Conservation (phyloP, 2,797 vertebrate genomes). For the Epinephelus awoara region DNA sequence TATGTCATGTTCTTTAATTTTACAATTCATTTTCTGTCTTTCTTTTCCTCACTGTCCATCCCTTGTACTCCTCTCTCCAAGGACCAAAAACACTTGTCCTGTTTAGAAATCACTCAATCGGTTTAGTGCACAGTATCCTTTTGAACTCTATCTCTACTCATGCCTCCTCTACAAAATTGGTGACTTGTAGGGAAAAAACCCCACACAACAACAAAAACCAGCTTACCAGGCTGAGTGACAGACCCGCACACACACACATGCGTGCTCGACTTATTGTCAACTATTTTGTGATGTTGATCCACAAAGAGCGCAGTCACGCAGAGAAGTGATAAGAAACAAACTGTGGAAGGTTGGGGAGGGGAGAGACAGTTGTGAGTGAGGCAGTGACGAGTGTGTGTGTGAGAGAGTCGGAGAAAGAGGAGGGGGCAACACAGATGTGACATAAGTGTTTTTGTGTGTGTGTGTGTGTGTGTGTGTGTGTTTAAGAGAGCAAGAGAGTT, state of each 20-base stretch:
- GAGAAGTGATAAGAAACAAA: conserved; percentile 43
- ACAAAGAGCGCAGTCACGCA: conserved; percentile 34
- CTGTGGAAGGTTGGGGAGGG: conserved; percentile 23
- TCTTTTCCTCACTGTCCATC: conserved; percentile 7
- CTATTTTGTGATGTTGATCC: conserved; percentile 34
- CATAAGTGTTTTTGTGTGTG: conserved; percentile 12
- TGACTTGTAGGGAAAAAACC: neutral
- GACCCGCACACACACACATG: neutral
- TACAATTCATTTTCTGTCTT: conserved; percentile 1
- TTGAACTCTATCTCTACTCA: conserved; percentile 30
- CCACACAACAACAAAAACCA: neutral
- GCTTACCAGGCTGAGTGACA: conserved; percentile 1
- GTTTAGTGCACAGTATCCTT: conserved; percentile 38
- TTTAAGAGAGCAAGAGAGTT: conserved; percentile 46
- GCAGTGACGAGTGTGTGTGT: neutral
- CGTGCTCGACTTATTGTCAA: conserved; percentile 4
- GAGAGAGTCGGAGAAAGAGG: neutral
- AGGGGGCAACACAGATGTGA: conserved; percentile 9
- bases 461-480: conserved; percentile 34
- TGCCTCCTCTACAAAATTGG: conserved; percentile 25
- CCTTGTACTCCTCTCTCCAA: conserved; percentile 8
- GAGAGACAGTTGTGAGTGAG: conserved; percentile 14
- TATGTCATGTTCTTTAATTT: neutral
- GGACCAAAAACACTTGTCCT: conserved; percentile 26
- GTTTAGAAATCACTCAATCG: conserved; percentile 31